Base-by-base conservation (phyloP, 1,140 invertebrate species). In the Drosophila persimilis region DNA sequence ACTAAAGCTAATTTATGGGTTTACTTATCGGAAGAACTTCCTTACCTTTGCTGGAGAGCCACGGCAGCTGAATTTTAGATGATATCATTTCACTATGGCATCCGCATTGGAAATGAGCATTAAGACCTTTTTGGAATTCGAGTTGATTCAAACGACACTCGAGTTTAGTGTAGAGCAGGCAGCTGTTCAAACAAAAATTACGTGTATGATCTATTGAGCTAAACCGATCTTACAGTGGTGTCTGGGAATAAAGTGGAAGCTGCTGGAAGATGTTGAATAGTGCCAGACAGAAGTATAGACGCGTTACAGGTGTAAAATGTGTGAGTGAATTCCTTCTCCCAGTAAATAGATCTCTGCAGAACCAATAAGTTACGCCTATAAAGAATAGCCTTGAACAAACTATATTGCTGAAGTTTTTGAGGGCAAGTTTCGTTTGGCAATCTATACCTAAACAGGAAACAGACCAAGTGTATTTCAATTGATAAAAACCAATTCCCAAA, bases 161-260 rank as follows among this genome's bases (percentile, higher is more conserved):
- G 35, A 53, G 15, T 8, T 22, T 39, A 8, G 51, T 53, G 35
- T 41, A 35, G 43, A 66, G 9, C 26, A 9, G 46, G 13, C 66
- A 69, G 45, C 52, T 70, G 66, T 31, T 57, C 35, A 70, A 70
- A 70, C 45, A 70, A 17, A 50, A 35, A 44, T 24, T 44, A 69
- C 31, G 59, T 45, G 20, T 39, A 56, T 31, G 48, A 67, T 53
- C 29, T 45, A 11, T 22, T 8, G n/a, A 53, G 8, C 7, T 20
- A 29, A 39, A 22, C n/a, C 8, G 7, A 48, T 20, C 13, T 13
- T 48, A 67, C 65, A 69, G 50, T 69, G 44, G 24, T 6, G 43
- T n/a, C 62, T 66, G 15, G 24, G 2, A 50, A 63, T 44, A 47
- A 31, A 6, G 58, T 39, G 6, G 17, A 48, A 44, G 20, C 3